Conservation (phyloP, 1,140 invertebrate species). For the Leguminivora glycinivorella region DNA sequence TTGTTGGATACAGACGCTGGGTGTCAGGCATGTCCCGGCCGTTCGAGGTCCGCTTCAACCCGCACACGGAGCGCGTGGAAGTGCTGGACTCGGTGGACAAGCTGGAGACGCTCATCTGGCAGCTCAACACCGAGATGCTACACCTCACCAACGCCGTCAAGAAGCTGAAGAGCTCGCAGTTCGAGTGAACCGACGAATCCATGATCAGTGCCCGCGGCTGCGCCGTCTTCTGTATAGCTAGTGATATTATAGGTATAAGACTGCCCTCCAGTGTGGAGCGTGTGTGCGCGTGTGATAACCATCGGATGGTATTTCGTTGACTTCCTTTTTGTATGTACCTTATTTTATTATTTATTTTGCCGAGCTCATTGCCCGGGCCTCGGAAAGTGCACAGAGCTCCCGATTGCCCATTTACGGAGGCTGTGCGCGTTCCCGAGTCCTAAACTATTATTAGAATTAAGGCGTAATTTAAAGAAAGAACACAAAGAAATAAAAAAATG, state of each 20-base stretch:
- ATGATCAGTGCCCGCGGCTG: slow-evolving; percentile 64
- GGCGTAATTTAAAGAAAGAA: slow-evolving; percentile 72
- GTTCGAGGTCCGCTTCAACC: slow-evolving; percentile 98
- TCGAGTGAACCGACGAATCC: slow-evolving; percentile 66
- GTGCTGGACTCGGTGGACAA: slow-evolving; percentile 93
- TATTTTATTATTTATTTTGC: slow-evolving; percentile 76
- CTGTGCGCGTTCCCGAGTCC: slow-evolving; percentile 55
- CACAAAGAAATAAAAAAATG: slow-evolving; percentile 70
- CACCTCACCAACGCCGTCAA: slow-evolving; percentile 91
- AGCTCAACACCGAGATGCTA: slow-evolving; percentile 90
- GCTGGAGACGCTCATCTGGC: slow-evolving; percentile 87
- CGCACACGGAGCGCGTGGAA: slow-evolving; percentile 96
- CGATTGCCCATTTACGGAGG: slow-evolving; percentile 72
- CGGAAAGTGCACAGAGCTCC: slow-evolving; percentile 54
- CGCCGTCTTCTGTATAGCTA: slow-evolving; percentile 72
- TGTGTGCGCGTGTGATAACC: slow-evolving; percentile 64
- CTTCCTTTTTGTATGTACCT: slow-evolving; percentile 69
- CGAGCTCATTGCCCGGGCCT: slow-evolving; percentile 73
- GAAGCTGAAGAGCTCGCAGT: slow-evolving; percentile 85
- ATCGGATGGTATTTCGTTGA: slow-evolving; percentile 71
- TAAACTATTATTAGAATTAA: slow-evolving; percentile 72
- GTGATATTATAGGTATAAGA: slow-evolving; percentile 75
- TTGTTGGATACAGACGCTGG: slow-evolving; percentile 84
- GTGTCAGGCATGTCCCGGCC: slow-evolving; percentile 91
- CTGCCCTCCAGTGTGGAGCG: slow-evolving; percentile 63